Evolutionary conservation across 2,113 vertebrate genomes (phyloP).

Genomic region (Gulo gulo): DNA sequence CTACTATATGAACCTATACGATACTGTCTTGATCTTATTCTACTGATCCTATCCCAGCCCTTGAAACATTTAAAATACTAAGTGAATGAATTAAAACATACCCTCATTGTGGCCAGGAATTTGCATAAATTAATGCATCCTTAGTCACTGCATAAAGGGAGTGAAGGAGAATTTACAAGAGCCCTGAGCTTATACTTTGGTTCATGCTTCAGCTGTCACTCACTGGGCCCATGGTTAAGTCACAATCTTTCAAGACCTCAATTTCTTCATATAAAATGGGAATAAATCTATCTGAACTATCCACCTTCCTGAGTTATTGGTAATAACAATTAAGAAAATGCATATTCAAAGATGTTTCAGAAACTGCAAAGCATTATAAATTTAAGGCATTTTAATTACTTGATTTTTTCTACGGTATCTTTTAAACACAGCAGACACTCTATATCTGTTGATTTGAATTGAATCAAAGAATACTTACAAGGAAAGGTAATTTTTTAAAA

Average conservation of each 20-base stretch:
- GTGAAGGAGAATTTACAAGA: neutral
- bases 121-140: neutral
- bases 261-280: constrained; percentile 5
- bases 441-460: neutral
- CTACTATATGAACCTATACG: neutral
- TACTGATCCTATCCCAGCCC: neutral
- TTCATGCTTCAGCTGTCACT: neutral
- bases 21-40: neutral
- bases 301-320: neutral
- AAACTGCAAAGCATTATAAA: constrained; percentile 36
- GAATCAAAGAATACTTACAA: neutral
- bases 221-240: neutral
- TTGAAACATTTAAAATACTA: neutral
- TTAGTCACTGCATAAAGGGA: neutral
- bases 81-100: neutral
- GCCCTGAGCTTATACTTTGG: neutral
- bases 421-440: neutral
- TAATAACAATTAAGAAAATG: constrained; percentile 6
- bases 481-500: neutral
- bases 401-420: neutral
- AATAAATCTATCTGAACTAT: neutral
- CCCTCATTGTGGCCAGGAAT: neutral
- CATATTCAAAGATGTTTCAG: neutral
- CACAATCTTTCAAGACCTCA: neutral
- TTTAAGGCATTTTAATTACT: neutral